These are phyloP conservation scores for Hydriomena furcata DNA, from an alignment of 2,888 invertebrate species.

Conservation along the genomic window DNA sequence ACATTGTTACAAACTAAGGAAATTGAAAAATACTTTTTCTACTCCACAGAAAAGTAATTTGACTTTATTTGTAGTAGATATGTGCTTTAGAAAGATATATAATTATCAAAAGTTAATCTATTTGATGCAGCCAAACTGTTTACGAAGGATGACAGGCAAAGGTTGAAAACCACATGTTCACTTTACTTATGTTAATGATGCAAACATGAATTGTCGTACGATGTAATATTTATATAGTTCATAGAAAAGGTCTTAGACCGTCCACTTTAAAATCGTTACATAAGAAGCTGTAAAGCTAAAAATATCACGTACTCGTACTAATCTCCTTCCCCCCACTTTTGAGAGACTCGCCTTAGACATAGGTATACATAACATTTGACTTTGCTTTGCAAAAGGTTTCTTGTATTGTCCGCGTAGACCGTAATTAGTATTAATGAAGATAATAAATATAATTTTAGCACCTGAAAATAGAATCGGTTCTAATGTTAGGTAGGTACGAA, in stretches of 20 bases:
- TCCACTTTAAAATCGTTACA: constrained; percentile 54
- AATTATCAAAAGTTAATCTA: constrained; percentile 41
- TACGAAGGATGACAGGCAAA: constrained; percentile 31
- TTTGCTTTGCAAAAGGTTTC: constrained; percentile 76
- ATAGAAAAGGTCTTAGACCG: constrained; percentile 66
- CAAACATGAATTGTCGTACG: constrained; percentile 39
- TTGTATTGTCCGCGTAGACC: constrained; percentile 72
- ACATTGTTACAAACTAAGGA: constrained; percentile 39
- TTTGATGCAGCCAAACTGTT: constrained; percentile 29
- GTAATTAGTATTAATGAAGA: constrained; percentile 44
- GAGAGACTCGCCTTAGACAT: constrained; percentile 66
- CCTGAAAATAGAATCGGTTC: constrained; percentile 34
- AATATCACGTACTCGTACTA: constrained; percentile 79
- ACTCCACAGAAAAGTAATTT: constrained; percentile 55
- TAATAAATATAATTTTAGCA: constrained; percentile 43
- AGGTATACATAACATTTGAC: constrained; percentile 48
- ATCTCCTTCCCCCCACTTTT: constrained; percentile 59
- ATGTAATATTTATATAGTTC: constrained; percentile 42
- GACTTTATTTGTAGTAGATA: constrained; percentile 69
- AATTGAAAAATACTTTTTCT: constrained; percentile 43
- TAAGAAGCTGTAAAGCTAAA: constrained; percentile 79
- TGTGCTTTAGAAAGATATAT: constrained; percentile 69
- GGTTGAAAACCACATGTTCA: constrained; percentile 26
- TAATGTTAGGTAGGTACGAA: constrained; percentile 1
- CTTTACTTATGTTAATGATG: constrained; percentile 31